These are phyloP conservation scores for Elephantulus edwardii DNA, from an alignment of 2,113 vertebrate species.

Conservation along the genomic window DNA sequence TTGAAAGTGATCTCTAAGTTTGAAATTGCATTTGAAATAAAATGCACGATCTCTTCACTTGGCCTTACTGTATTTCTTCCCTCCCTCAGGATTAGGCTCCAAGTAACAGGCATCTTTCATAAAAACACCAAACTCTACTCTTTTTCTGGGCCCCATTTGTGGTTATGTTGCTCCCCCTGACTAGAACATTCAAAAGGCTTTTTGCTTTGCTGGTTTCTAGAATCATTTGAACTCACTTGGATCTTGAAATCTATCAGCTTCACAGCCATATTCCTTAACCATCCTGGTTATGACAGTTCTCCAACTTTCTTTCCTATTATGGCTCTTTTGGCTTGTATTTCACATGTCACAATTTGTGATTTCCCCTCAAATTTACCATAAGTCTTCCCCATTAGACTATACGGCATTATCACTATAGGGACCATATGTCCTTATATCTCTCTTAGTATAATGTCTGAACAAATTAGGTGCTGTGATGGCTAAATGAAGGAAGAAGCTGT, in stretches of 20 bases:
- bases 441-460: background rate
- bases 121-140: background rate
- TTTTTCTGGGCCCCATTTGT: background rate
- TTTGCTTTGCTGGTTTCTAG: background rate
- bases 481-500: background rate
- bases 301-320: background rate
- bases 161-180: too few species aligned
- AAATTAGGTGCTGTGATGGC: background rate
- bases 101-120: too few species aligned
- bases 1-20: background rate
- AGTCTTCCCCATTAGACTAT: background rate
- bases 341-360: background rate
- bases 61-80: fast-evolving
- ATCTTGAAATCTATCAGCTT: background rate
- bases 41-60: too few species aligned
- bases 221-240: too few species aligned
- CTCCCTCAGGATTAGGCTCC: background rate
- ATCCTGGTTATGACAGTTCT: background rate
- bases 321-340: background rate
- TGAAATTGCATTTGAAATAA: background rate
- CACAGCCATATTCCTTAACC: background rate
- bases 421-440: background rate
- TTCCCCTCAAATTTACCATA: background rate
- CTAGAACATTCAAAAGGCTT: background rate
- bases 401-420: background rate